phyloP scores from a whole-genome alignment of 2,113 vertebrate species.

The Micromys minutus region DNA sequence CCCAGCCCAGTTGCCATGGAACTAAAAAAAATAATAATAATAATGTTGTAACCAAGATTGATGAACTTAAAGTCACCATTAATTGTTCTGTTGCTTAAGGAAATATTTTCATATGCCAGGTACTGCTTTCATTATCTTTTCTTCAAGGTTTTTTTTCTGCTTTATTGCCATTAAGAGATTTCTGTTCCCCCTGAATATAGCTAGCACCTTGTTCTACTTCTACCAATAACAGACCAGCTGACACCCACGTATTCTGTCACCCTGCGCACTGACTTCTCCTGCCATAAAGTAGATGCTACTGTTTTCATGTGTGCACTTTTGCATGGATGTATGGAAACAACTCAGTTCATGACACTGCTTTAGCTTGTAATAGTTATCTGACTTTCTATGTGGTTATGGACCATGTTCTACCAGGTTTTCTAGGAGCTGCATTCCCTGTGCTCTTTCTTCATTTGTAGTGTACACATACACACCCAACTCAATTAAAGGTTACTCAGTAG shows the following conservation, averaged over 20 bases:
- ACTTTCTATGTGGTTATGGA: not conserved
- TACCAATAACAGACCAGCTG: not conserved
- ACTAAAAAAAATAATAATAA: no score
- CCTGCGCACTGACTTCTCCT: not conserved
- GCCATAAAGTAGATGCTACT: not conserved
- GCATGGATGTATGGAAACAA: not conserved
- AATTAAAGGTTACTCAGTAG: not conserved
- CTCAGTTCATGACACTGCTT: not conserved
- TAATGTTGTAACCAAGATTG: not conserved
- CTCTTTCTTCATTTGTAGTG: not conserved
- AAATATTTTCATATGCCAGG: not conserved
- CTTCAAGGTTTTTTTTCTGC: not conserved
- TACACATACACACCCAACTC: not conserved
- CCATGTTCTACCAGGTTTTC: not conserved
- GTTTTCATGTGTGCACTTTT: not conserved
- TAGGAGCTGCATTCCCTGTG: not conserved
- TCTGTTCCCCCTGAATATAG: not conserved
- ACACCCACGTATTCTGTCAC: not conserved
- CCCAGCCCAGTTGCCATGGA: no score
- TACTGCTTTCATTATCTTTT: not conserved
- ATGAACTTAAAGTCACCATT: not conserved
- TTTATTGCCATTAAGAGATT: not conserved
- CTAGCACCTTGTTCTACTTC: not conserved
- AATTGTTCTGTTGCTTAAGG: not conserved
- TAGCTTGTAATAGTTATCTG: not conserved